Conservation (phyloP, 2,888 invertebrate genomes). For the Apomyelois bistriatella region DNA sequence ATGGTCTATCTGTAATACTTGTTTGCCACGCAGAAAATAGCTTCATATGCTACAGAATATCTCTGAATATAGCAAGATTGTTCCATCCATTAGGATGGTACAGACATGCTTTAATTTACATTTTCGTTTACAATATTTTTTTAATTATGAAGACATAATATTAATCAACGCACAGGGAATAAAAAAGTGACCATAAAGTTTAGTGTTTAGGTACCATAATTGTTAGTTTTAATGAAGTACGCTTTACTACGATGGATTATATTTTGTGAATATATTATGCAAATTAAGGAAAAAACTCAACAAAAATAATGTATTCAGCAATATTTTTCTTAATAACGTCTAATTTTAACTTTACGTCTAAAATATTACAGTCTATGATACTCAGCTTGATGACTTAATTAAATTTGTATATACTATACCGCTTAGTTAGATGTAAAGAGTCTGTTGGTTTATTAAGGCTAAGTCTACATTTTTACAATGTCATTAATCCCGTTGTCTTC, state of each 20-base stretch:
- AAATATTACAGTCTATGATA: neutral
- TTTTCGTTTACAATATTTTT: no score
- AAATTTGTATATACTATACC: neutral
- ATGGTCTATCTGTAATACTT: neutral
- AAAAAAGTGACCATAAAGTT: neutral
- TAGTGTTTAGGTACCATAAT: neutral
- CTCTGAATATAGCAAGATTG: no score
- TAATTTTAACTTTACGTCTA: neutral
- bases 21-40: neutral
- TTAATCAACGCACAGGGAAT: neutral
- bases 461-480: no score
- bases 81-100: no score
- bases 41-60: no score
- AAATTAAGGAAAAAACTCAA: neutral
- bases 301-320: neutral
- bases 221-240: neutral
- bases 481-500: no score
- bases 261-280: neutral
- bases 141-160: no score
- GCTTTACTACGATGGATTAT: neutral
- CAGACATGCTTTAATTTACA: no score
- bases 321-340: constrained; percentile 1
- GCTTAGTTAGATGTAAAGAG: neutral
- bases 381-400: neutral
- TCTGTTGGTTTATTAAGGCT: no score